Evolutionary conservation across 1,140 invertebrate species (phyloP).

Genomic region (Nomia melanderi): DNA sequence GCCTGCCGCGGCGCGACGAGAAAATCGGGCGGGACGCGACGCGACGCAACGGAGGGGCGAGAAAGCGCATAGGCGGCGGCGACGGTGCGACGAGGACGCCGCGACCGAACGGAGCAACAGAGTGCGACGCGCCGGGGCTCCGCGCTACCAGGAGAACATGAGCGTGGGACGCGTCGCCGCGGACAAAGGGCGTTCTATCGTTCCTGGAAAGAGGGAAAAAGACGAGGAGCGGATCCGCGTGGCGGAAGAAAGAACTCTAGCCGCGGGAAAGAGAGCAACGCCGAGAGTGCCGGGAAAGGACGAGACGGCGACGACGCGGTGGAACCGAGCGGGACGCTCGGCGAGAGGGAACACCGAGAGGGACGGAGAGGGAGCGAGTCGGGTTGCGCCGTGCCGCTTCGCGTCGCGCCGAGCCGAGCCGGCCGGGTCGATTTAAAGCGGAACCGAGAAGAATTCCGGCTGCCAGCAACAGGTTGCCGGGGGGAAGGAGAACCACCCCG

Average conservation of each 20-base stretch:
- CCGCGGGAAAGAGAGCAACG: slow-evolving; percentile 24
- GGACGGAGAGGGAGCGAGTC: neutral
- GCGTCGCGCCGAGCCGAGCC: neutral
- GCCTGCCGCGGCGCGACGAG: slow-evolving; percentile 10
- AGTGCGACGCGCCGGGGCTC: slow-evolving; percentile 78
- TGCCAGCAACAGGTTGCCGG: slow-evolving; percentile 73
- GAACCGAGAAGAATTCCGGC: slow-evolving; percentile 34
- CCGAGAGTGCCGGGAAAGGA: neutral
- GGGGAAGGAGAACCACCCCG: slow-evolving; percentile 1
- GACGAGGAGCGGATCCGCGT: slow-evolving; percentile 44
- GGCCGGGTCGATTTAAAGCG: neutral
- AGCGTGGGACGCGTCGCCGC: slow-evolving; percentile 50
- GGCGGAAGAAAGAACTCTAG: slow-evolving; percentile 31
- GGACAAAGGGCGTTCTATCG: slow-evolving; percentile 65
- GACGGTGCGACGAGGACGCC: slow-evolving; percentile 69
- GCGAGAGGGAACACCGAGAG: too few relatives aligned
- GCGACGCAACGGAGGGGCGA: slow-evolving; percentile 41
- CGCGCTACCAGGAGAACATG: slow-evolving; percentile 78
- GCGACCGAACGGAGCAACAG: slow-evolving; percentile 75
- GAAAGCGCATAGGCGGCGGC: slow-evolving; percentile 61
- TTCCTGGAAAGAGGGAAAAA: slow-evolving; percentile 58
- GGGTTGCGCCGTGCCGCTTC: neutral
- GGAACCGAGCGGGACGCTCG: neutral
- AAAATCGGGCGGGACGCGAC: slow-evolving; percentile 32
- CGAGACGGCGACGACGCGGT: neutral